Conservation (phyloP, 92 coral and sea anemone species). For the Parazoanthus darwini region DNA sequence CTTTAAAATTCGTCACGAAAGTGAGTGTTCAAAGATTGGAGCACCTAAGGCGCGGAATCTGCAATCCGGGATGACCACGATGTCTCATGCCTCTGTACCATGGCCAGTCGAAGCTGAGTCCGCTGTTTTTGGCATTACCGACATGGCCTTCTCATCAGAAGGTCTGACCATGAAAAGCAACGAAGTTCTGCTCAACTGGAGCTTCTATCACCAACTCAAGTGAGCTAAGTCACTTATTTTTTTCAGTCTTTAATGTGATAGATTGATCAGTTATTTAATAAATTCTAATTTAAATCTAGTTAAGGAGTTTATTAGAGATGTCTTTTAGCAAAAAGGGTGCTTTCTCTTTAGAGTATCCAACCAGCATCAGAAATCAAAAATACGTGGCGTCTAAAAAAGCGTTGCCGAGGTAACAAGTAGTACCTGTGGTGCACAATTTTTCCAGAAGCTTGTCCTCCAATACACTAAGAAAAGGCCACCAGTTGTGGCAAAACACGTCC, state of each 20-base stretch:
- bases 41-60: background rate
- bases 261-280: background rate
- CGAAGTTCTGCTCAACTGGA: background rate
- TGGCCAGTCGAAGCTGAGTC: constrained; percentile 15
- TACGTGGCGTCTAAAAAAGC: too few species aligned
- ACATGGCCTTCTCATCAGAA: constrained; percentile 23
- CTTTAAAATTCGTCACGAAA: background rate
- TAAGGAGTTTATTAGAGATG: too few species aligned
- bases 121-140: background rate
- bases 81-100: background rate
- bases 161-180: constrained; percentile 26
- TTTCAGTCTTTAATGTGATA: too few species aligned
- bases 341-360: background rate
- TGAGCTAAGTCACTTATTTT: background rate
- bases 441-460: too few species aligned
- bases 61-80: background rate
- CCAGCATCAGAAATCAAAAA: too few species aligned
- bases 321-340: background rate
- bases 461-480: too few species aligned
- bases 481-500: too few species aligned
- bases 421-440: too few species aligned
- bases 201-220: background rate
- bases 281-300: background rate
- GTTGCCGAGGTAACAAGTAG: too few species aligned
- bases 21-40: background rate